These are phyloP conservation scores for Coleophora flavipennella DNA, from an alignment of 2,888 invertebrate genomes.

Conservation along the genomic window DNA sequence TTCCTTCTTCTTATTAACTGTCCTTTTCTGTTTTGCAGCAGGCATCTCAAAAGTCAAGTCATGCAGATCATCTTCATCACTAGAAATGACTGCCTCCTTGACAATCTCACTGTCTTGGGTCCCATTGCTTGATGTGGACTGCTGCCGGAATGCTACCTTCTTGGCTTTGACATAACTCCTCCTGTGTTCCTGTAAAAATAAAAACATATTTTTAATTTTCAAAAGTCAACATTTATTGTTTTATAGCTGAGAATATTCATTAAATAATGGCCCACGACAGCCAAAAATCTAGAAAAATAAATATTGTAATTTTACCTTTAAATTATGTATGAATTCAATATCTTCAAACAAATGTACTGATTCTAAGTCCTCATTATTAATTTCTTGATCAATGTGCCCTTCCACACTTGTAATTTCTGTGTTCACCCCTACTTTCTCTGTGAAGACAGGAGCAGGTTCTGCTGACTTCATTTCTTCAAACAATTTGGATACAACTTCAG, in stretches of 20 bases:
- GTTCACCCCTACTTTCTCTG: constrained; percentile 22
- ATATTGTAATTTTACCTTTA: constrained; percentile 39
- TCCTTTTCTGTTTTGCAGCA: constrained; percentile 34
- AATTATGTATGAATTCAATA: constrained; percentile 52
- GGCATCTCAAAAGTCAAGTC: constrained; percentile 51
- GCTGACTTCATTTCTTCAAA: constrained; percentile 42
- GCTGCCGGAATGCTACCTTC: constrained; percentile 45
- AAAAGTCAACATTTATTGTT: background rate
- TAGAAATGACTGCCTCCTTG: constrained; percentile 19
- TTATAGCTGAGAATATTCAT: too few relatives aligned
- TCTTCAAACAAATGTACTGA: constrained; percentile 64
- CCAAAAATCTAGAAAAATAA: background rate
- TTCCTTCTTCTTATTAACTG: constrained; percentile 22
- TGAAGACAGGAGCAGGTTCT: constrained; percentile 37
- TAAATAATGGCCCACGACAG: too few relatives aligned
- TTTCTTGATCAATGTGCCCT: constrained; percentile 18
- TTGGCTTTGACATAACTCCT: constrained; percentile 59
- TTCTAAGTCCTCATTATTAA: constrained; percentile 34
- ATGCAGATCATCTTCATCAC: constrained; percentile 43
- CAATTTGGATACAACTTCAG: constrained; percentile 35
- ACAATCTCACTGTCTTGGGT: constrained; percentile 15
- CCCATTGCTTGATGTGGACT: constrained; percentile 31
- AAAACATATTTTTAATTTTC: background rate
- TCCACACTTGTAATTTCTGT: constrained; percentile 23
- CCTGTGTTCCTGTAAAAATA: constrained; percentile 34